Conservation (phyloP, 2,888 invertebrate species). For the Phragmatobia fuliginosa region DNA sequence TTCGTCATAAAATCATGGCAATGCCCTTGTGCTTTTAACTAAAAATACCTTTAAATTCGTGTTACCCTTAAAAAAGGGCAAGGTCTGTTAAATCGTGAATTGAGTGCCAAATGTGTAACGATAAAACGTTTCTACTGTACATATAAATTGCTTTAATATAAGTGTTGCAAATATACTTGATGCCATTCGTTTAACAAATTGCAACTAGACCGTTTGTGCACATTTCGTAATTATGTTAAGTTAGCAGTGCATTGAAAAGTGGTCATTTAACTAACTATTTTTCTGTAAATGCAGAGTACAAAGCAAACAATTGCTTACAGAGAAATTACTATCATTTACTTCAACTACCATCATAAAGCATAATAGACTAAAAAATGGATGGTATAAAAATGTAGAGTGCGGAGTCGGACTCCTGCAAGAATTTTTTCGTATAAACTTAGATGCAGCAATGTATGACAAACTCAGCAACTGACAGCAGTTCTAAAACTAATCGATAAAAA, state of each 20-base stretch:
- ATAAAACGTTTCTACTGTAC: not conserved
- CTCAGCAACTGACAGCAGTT: too few relatives aligned
- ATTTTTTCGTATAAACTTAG: not conserved
- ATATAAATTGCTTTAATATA: not conserved
- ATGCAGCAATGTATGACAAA: too few relatives aligned
- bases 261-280: not conserved
- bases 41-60: not conserved
- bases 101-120: not conserved
- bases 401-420: not conserved
- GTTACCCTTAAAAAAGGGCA: not conserved
- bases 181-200: not conserved
- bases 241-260: not conserved
- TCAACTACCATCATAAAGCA: not conserved
- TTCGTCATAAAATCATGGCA: slow-evolving; percentile 33
- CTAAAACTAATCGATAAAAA: too few relatives aligned
- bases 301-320: not conserved
- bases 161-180: not conserved
- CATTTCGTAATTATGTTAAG: not conserved
- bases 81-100: not conserved
- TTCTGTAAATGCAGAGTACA: not conserved
- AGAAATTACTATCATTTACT: not conserved
- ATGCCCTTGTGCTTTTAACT: not conserved
- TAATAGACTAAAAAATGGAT: not conserved
- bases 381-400: not conserved
- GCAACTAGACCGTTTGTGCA: not conserved